Percentiles rank a stretch among this genome's conserved stretches.
Evolutionary conservation across 2,797 vertebrate species (phyloP).

Genomic region (Acanthis flammea): DNA sequence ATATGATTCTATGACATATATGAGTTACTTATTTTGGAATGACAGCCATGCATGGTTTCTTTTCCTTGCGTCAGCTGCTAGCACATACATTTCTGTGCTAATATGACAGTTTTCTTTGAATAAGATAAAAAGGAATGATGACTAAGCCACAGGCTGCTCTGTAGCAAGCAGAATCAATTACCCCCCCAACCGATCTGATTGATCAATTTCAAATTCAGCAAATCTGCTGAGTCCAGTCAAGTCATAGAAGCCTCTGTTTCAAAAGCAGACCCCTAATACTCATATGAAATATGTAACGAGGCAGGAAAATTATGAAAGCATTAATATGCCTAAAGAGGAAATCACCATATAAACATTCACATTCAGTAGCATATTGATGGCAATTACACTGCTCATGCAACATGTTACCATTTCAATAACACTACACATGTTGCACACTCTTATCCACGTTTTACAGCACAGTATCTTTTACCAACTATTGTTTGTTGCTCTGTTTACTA

Average conservation of each 20-base stretch:
- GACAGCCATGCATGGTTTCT: background rate
- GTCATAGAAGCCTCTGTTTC: background rate
- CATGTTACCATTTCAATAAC: background rate
- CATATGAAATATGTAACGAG: background rate
- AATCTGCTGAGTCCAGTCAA: slow-evolving; percentile 71
- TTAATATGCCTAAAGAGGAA: background rate
- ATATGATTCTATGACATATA: background rate
- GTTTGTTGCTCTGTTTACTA: background rate
- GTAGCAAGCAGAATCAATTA: slow-evolving; percentile 70
- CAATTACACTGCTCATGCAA: background rate
- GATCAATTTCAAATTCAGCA: slow-evolving; percentile 79
- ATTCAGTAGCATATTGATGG: background rate
- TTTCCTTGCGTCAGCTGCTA: background rate
- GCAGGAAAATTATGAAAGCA: background rate
- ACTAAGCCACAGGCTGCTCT: slow-evolving; percentile 76
- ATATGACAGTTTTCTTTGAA: slow-evolving; percentile 20
- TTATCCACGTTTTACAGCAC: background rate
- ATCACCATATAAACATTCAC: background rate
- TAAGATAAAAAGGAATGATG: slow-evolving; percentile 63
- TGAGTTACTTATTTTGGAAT: background rate
- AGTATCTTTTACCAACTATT: background rate
- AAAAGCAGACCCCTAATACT: background rate
- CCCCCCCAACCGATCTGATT: slow-evolving; percentile 77
- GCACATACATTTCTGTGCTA: slow-evolving; percentile 18
- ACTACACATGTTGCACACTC: background rate